Evolutionary conservation across 2,113 vertebrate species (phyloP).

Genomic region (Scatophagus argus): DNA sequence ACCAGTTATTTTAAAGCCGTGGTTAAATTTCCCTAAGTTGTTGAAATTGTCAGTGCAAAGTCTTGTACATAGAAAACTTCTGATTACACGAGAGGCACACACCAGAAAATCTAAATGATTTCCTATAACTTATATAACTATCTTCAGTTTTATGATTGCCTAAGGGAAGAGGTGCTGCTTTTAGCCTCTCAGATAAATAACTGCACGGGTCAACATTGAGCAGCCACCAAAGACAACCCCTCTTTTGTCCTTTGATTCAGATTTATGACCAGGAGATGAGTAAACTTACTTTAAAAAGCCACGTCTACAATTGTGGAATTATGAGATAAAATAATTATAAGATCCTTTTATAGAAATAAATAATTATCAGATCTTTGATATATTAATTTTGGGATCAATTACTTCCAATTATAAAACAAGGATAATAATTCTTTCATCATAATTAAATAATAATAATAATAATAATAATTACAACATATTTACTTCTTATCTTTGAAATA

Average conservation of each 20-base stretch:
- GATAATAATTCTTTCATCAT: too few relatives aligned
- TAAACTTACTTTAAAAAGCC: neutral
- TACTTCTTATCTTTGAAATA: too few relatives aligned
- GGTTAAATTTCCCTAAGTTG: neutral
- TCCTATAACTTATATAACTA: too few relatives aligned
- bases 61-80: neutral
- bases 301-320: neutral
- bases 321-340: neutral
- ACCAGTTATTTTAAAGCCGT: neutral
- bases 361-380: neutral
- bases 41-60: neutral
- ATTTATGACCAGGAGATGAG: neutral
- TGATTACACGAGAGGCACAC: neutral
- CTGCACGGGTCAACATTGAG: neutral
- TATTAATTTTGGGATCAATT: too few relatives aligned
- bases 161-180: neutral
- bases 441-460: too few relatives aligned
- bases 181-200: neutral
- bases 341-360: neutral
- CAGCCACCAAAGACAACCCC: neutral
- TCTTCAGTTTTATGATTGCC: conserved; percentile 16
- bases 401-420: too few relatives aligned
- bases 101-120: neutral
- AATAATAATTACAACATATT: too few relatives aligned
- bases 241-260: neutral